Evolutionary conservation across 1,140 invertebrate genomes (phyloP), one percentile per base, ranked within the genome.

Genomic region (Neodiprion fabricii): DNA sequence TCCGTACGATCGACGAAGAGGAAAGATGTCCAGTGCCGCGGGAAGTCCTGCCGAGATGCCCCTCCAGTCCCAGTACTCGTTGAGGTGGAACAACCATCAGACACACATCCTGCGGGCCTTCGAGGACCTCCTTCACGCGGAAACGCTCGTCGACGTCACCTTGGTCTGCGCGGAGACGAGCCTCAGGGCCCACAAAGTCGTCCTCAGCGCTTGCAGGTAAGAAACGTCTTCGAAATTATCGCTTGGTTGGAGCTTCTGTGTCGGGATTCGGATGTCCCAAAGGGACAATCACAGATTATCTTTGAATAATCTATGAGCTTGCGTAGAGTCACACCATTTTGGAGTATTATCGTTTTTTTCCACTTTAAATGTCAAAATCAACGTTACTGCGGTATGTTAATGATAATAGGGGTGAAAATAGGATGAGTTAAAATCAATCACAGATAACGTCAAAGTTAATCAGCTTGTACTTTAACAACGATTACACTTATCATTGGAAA

Each of bases 1-100:
- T 61, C 77, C 80, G 76, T 79, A 77, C 70, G 68, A 72, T 21
- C 76, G 67, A 76, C 76, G 80, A 77, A 80, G 78, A 77, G 70
- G 78, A 85, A 87, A 83, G 75, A 87, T 87, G 86, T 87, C 86
- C 78, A 85, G 84, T 80, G 78, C 80, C 79, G 80, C 80, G 75
- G 83, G 82, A 67, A 86, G 86, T 82, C 86, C 85, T 76, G 85
- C 85, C 82, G 83, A 85, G 76, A 91, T 90, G 91, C 86, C 87
- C 73, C 80, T 87, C 71, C 90, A 94, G 86, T 95, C 96, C 80
- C 95, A 96, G 85, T 97, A 96, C 87, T 96, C 95, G 81, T 90
- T 97, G 76, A 92, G 95, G 87, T 97, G 96, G 96, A 96, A 96
- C 90, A 96, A 97, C 88, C 96, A 97, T 89, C 95, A 95, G 83